Percentiles rank a stretch among this genome's conserved stretches.
Conservation (phyloP, 2,888 invertebrate genomes). For the Cantharis lateralis region DNA sequence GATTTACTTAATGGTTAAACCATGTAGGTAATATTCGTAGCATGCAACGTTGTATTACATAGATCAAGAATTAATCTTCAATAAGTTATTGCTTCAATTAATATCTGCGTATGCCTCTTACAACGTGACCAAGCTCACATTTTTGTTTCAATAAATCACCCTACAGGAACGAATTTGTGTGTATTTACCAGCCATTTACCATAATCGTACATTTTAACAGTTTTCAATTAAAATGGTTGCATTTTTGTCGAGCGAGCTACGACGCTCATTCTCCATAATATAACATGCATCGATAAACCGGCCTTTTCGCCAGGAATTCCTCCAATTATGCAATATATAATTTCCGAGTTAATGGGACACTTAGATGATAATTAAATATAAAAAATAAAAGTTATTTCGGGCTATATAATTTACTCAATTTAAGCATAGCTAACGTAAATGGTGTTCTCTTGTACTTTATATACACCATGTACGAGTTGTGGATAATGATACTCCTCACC, state of each 20-base stretch:
- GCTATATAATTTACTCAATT: not conserved
- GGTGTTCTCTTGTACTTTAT: constrained; percentile 5
- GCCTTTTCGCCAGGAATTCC: not conserved
- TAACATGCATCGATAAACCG: not conserved
- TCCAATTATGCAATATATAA: not conserved
- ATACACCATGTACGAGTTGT: constrained; percentile 1
- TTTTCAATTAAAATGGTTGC: not conserved
- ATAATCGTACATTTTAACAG: not conserved
- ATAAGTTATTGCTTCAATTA: constrained; percentile 45
- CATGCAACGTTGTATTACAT: constrained; percentile 39
- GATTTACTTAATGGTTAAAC: constrained; percentile 3
- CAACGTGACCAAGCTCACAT: constrained; percentile 37
- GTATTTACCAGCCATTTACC: not conserved
- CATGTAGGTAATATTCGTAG: constrained; percentile 30
- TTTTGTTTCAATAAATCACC: constrained; percentile 41
- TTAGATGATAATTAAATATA: not conserved
- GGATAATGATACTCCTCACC: constrained; percentile 10
- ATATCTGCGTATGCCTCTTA: constrained; percentile 45
- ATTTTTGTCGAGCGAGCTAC: not conserved
- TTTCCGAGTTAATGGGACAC: not conserved
- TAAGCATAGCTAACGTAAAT: not conserved
- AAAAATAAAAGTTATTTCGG: not conserved
- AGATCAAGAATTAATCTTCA: constrained; percentile 44
- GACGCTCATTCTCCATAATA: not conserved
- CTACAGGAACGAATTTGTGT: constrained; percentile 34